phyloP scores from a whole-genome alignment of 2,113 vertebrate species.

The Tapirus terrestris region DNA sequence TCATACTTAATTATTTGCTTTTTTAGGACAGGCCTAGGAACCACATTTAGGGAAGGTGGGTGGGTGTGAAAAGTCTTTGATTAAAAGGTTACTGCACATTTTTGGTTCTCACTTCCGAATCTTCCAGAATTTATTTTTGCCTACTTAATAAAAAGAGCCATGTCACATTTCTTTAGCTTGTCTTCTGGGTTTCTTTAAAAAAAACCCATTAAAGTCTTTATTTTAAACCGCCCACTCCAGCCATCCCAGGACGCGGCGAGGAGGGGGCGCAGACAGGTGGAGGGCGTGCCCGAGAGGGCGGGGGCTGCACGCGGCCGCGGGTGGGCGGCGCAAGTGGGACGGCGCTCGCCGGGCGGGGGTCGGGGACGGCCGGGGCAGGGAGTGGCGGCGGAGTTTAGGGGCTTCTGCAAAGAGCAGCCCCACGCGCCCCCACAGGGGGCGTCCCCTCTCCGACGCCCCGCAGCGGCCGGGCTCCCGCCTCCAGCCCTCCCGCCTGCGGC shows the following conservation, averaged over 20 bases:
- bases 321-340: neutral
- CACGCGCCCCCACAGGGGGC: neutral
- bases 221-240: slow-evolving; percentile 58
- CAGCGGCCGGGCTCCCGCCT: fast-evolving
- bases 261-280: slow-evolving; percentile 53
- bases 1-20: neutral
- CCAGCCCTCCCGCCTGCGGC: fast-evolving
- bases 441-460: neutral
- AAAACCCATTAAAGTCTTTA: neutral
- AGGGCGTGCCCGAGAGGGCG: neutral
- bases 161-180: slow-evolving; percentile 17
- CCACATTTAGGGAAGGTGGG: slow-evolving; percentile 26
- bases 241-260: slow-evolving; percentile 49
- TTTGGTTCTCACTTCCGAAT: slow-evolving; percentile 69
- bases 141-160: slow-evolving; percentile 59
- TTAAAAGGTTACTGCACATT: slow-evolving; percentile 65
- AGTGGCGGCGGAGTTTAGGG: neutral
- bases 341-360: neutral
- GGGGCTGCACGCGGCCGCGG: neutral
- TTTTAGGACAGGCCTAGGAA: slow-evolving; percentile 10
- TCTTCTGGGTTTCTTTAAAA: neutral
- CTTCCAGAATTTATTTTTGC: slow-evolving; percentile 57
- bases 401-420: neutral
- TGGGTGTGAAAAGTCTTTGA: slow-evolving; percentile 31
- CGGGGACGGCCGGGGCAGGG: neutral